Percentiles rank a stretch among this genome's conserved stretches.
phyloP scores from a whole-genome alignment of 1,140 invertebrate genomes.

The Scaptomyza pallida region DNA sequence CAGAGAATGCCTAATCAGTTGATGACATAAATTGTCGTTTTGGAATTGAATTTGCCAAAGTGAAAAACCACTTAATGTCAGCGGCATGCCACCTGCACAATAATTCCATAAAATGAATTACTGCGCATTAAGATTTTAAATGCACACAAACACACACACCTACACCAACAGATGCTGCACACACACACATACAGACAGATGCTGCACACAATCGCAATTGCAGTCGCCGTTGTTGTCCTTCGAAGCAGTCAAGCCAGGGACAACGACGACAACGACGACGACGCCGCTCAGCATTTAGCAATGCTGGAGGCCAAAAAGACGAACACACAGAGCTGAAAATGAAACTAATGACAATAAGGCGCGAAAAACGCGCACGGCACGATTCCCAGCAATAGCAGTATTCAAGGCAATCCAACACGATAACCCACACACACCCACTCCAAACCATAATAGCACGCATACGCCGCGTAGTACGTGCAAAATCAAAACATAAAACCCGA shows the following conservation, averaged over 20 bases:
- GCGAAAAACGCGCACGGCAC: constrained; percentile 40
- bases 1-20: neutral
- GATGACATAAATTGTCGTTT: constrained; percentile 2
- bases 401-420: constrained; percentile 29
- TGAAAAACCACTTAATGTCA: constrained; percentile 36
- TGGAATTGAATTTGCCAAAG: constrained; percentile 49
- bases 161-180: neutral
- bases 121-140: constrained; percentile 61
- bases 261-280: neutral
- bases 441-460: constrained; percentile 60
- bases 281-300: constrained; percentile 44
- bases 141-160: constrained; percentile 17
- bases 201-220: constrained; percentile 15
- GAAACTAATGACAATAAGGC: constrained; percentile 67
- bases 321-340: constrained; percentile 4
- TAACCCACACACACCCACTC: neutral
- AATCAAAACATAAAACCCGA: constrained; percentile 77
- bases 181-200: too few species aligned
- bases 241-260: constrained; percentile 54
- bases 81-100: constrained; percentile 28
- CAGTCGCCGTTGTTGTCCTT: constrained; percentile 65
- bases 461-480: constrained; percentile 62
- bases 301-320: constrained; percentile 53
- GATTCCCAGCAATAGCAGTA: constrained; percentile 18
- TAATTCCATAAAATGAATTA: constrained; percentile 65